Conservation (phyloP, 2,888 invertebrate genomes). For the Orthosia gracilis region DNA sequence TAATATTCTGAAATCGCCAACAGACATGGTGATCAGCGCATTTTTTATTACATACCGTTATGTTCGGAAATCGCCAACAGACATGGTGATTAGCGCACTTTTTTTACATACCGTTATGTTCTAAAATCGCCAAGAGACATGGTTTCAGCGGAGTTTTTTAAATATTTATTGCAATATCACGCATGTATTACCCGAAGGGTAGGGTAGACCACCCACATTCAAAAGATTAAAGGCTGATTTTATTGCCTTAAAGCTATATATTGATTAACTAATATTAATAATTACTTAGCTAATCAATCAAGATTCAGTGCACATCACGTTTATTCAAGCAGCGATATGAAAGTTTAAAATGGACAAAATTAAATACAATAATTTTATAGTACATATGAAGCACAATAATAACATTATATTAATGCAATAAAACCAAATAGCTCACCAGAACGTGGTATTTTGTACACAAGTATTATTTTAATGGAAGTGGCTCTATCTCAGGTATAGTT, state of each 20-base stretch:
- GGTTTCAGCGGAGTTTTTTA: too few species aligned
- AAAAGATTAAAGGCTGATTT: not conserved
- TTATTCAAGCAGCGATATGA: conserved; percentile 48
- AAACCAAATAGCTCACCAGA: conserved; percentile 75
- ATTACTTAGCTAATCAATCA: not conserved
- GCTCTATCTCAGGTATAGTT: not conserved
- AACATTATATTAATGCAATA: conserved; percentile 77
- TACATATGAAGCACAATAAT: conserved; percentile 67
- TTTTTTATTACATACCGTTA: not conserved
- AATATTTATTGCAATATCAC: not conserved
- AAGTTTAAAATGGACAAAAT: conserved; percentile 58
- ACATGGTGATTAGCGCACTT: not conserved
- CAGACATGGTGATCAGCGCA: not conserved
- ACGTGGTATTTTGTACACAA: conserved; percentile 58
- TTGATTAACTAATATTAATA: not conserved
- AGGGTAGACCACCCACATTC: not conserved
- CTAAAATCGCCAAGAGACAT: too few species aligned
- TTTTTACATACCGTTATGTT: too few species aligned
- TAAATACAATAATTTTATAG: conserved; percentile 66
- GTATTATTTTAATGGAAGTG: conserved; percentile 59
- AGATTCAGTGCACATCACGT: conserved; percentile 18
- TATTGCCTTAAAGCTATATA: not conserved
- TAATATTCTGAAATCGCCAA: not conserved
- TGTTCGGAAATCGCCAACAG: not conserved
- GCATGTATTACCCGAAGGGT: not conserved